Evolutionary conservation across 2,797 vertebrate genomes (phyloP).

Genomic region (Paguma larvata): DNA sequence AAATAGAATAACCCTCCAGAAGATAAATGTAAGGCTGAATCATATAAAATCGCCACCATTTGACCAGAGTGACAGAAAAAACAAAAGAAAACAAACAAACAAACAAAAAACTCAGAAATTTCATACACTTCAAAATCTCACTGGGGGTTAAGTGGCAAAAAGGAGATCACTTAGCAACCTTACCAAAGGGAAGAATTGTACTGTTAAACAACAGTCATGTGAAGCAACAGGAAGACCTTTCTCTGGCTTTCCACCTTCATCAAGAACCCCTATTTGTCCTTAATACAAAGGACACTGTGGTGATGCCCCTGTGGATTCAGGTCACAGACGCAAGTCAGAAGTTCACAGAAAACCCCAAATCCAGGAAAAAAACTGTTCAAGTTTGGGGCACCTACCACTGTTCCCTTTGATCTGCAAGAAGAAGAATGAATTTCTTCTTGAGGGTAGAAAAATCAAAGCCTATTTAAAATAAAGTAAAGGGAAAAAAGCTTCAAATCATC

Average conservation of each 20-base stretch:
- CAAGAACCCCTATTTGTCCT: not conserved
- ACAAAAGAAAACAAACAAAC: not conserved
- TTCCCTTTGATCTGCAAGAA: not conserved
- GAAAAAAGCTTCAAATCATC: not conserved
- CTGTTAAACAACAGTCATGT: not conserved
- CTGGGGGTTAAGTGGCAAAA: not conserved
- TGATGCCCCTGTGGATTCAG: not conserved
- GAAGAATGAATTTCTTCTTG: slow-evolving; percentile 40
- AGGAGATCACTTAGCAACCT: not conserved
- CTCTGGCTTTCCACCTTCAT: not conserved
- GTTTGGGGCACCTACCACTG: not conserved
- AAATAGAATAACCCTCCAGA: not conserved
- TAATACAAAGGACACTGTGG: not conserved
- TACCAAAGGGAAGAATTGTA: not conserved
- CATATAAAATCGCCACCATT: not conserved
- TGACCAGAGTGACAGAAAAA: not conserved
- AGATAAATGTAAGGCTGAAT: not conserved
- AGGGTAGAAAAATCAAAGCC: slow-evolving; percentile 29
- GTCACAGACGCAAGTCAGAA: not conserved
- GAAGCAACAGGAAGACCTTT: not conserved
- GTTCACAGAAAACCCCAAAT: not conserved
- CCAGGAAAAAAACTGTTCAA: not conserved
- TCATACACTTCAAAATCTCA: not conserved
- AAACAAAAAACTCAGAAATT: not conserved
- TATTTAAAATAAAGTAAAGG: slow-evolving; percentile 6